phyloP scores from a whole-genome alignment of 1,140 invertebrate genomes.

The Lepidurus couesii region DNA sequence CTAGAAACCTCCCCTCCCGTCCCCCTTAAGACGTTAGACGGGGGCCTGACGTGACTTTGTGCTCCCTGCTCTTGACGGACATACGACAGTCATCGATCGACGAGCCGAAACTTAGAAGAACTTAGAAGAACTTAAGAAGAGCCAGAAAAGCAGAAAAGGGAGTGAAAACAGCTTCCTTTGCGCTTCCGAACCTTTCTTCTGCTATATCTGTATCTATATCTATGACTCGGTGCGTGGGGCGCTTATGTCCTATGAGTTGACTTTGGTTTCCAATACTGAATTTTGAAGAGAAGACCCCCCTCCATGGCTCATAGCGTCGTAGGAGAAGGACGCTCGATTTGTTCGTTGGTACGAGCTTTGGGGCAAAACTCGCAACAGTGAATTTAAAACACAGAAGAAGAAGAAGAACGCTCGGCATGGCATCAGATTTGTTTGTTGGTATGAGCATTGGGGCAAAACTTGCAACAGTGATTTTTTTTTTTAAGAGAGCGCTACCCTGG shows the following conservation, averaged over 20 bases:
- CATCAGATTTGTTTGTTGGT: no score
- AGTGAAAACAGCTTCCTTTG: not conserved
- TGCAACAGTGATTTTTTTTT: no score
- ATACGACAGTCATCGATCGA: constrained; percentile 32
- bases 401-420: no score
- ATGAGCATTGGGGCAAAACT: no score
- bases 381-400: no score
- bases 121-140: not conserved
- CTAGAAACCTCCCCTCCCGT: constrained; percentile 18
- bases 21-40: constrained; percentile 24
- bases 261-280: not conserved
- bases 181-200: not conserved
- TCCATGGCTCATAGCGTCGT: not conserved
- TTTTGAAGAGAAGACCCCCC: no score
- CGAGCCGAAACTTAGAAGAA: not conserved
- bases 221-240: not conserved
- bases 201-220: not conserved
- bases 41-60: constrained; percentile 7
- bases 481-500: no score
- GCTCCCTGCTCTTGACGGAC: constrained; percentile 28
- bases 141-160: not conserved
- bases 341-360: not conserved
- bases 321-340: constrained; percentile 14
- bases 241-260: not conserved
- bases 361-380: not conserved